Conservation (phyloP, 2,797 vertebrate species). For the Carduelis carduelis region DNA sequence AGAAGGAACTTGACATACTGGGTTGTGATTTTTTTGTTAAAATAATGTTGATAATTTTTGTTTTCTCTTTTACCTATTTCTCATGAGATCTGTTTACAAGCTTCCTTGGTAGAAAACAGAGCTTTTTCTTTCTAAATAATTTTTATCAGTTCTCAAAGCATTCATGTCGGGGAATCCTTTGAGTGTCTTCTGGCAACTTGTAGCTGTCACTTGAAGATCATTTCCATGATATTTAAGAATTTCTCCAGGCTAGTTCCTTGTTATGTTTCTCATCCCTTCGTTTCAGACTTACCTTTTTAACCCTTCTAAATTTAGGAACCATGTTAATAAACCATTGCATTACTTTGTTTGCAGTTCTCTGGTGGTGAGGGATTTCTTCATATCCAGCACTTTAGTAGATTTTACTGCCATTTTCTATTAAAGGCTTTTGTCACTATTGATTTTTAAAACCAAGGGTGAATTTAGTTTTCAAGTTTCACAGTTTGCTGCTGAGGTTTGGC, state of each 20-base stretch:
- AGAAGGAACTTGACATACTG: not conserved
- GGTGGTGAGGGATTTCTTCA: not conserved
- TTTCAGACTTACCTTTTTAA: not conserved
- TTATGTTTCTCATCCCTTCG: not conserved
- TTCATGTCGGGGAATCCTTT: not conserved
- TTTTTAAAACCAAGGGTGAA: not conserved
- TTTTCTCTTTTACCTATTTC: not conserved
- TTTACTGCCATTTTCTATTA: not conserved
- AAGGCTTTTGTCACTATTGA: not conserved
- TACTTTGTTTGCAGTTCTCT: not conserved
- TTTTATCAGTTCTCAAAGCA: not conserved
- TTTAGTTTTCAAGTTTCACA: not conserved
- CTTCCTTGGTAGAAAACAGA: not conserved
- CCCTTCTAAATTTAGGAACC: not conserved
- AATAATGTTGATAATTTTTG: not conserved
- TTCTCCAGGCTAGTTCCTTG: not conserved
- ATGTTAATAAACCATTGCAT: fast-evolving
- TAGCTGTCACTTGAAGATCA: not conserved
- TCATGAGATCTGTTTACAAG: not conserved
- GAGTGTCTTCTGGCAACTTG: not conserved
- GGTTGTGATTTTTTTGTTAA: not conserved
- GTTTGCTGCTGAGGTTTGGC: not conserved
- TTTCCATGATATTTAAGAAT: not conserved
- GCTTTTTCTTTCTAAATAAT: not conserved
- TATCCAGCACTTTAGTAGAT: not conserved